Evolutionary conservation across 2,113 vertebrate genomes (phyloP).

Genomic region (Tragelaphus imberbis): DNA sequence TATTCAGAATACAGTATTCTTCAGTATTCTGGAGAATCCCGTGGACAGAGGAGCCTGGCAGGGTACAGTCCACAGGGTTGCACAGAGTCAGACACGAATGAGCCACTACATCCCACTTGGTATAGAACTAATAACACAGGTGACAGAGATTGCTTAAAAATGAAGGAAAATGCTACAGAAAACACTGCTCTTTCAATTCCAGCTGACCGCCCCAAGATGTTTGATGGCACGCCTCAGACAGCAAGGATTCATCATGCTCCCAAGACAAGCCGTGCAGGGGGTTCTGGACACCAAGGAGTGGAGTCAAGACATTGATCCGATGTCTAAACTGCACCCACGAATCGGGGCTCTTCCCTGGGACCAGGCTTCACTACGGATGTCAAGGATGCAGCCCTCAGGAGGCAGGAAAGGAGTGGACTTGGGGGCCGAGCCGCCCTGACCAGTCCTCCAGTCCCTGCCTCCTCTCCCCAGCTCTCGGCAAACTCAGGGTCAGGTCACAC

Average conservation of each 20-base stretch:
- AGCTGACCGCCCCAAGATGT: fast-evolving
- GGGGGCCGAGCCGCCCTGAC: fast-evolving
- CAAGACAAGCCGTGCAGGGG: fast-evolving
- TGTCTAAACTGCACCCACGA: background rate
- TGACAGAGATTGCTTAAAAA: background rate
- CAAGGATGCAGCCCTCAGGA: background rate
- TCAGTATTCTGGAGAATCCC: background rate
- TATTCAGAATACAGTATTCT: too few species aligned
- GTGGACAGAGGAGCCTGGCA: background rate
- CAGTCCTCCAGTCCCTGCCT: background rate
- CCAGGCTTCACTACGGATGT: fast-evolving
- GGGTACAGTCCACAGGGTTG: background rate
- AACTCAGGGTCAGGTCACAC: background rate
- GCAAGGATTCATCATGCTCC: background rate
- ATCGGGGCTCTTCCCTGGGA: background rate
- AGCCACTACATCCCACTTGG: background rate
- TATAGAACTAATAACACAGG: background rate
- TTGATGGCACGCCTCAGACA: fast-evolving
- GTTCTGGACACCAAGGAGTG: background rate
- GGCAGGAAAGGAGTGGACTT: background rate
- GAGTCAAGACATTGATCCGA: background rate
- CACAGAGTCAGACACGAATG: background rate
- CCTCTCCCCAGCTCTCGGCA: fast-evolving
- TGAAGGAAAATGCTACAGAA: background rate
- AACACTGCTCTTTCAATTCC: background rate